Conservation (phyloP, 2,797 vertebrate genomes). For the Kryptopterus vitreolus region DNA sequence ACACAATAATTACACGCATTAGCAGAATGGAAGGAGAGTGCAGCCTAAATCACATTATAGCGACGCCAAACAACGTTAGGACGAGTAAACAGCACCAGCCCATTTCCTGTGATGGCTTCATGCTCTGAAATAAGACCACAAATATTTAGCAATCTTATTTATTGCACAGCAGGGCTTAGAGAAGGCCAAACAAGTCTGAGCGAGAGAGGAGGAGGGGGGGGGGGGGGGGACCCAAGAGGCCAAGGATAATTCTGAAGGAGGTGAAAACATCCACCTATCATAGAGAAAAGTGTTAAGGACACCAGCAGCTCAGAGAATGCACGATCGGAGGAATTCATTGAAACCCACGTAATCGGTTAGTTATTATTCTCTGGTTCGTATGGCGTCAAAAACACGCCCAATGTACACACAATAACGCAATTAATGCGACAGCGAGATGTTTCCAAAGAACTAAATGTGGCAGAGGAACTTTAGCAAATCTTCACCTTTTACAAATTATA, state of each 20-base stretch:
- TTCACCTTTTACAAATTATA: not conserved
- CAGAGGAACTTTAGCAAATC: not conserved
- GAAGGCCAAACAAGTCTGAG: not conserved
- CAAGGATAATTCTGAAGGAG: not conserved
- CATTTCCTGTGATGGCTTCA: not conserved
- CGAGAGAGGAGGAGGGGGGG: not conserved
- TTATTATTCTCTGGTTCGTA: not conserved
- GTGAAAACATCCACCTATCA: not conserved
- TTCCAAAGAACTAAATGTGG: not conserved
- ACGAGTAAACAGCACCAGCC: not conserved
- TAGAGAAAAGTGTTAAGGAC: not conserved
- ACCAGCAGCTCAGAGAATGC: not conserved
- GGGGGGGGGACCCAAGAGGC: not conserved
- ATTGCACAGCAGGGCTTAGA: not conserved
- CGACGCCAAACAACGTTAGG: constrained; percentile 18
- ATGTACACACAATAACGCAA: too few species aligned
- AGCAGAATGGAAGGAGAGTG: not conserved
- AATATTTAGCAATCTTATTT: not conserved
- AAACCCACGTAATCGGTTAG: not conserved
- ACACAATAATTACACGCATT: constrained; percentile 3
- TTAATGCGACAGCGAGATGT: too few species aligned
- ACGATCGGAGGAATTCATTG: not conserved
- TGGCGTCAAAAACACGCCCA: not conserved
- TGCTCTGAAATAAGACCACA: not conserved
- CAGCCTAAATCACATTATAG: constrained; percentile 10